phyloP scores from a whole-genome alignment of 2,113 vertebrate species.

The Mus musculus region GRCm39 chr2:87986501-87987000 shows the following conservation, averaged over 20 bases:
- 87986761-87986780: neutral
- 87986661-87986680: no score
- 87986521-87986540: neutral
- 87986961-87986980: no score
- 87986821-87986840: neutral
- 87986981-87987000: no score
- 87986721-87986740: neutral
- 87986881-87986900: neutral
- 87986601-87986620: no score
- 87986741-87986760: neutral
- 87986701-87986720: neutral
- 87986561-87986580: no score
- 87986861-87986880: neutral
- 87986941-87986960: neutral
- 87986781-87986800: neutral
- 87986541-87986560: neutral
- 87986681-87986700: neutral
- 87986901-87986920: neutral
- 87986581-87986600: no score
- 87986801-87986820: no score
- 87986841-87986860: neutral
- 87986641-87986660: no score
- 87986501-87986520: no score
- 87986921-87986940: neutral
- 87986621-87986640: no score